Percentiles rank a stretch among this genome's conserved stretches.
Conservation (phyloP, 2,797 vertebrate species). For the Etheostoma nigrum region DNA sequence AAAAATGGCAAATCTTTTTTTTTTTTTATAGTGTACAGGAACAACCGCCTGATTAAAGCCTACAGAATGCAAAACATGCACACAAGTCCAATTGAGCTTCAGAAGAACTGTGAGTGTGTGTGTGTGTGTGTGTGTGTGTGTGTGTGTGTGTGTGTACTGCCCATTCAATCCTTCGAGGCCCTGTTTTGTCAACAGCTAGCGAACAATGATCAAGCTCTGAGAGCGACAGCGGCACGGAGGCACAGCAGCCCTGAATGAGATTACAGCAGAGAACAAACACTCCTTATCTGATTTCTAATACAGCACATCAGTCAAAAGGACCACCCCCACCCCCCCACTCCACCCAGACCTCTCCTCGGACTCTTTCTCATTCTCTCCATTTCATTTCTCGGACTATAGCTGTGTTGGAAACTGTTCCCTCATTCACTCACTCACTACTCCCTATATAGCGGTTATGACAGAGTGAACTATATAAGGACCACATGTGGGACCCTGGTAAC, state of each 20-base stretch:
- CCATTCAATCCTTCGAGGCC: conserved; percentile 27
- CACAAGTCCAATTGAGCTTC: conserved; percentile 7
- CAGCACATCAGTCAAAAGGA: conserved; percentile 40
- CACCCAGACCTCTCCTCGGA: conserved; percentile 7
- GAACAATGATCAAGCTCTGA: conserved; percentile 26
- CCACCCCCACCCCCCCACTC: conserved; percentile 19
- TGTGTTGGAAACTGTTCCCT: no score
- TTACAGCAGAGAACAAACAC: conserved; percentile 59
- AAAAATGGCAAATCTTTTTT: no score
- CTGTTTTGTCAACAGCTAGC: conserved; percentile 34
- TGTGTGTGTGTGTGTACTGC: conserved; percentile 8
- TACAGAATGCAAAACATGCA: conserved; percentile 22
- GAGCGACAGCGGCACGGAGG: conserved; percentile 48
- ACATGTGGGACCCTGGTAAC: no score
- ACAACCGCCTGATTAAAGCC: not conserved
- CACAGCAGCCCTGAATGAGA: conserved; percentile 49
- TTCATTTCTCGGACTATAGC: no score
- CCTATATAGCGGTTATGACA: no score
- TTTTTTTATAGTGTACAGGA: not conserved
- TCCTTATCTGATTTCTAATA: conserved; percentile 52
- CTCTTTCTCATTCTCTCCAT: not conserved
- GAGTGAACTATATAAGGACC: no score
- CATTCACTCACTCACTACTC: no score
- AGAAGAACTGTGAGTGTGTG: not conserved
- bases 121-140: conserved; percentile 14